Percentiles rank a stretch among this genome's conserved stretches.
These are phyloP conservation scores for Drosophila orena DNA, from an alignment of 1,140 invertebrate genomes.

Conservation along the genomic window DNA sequence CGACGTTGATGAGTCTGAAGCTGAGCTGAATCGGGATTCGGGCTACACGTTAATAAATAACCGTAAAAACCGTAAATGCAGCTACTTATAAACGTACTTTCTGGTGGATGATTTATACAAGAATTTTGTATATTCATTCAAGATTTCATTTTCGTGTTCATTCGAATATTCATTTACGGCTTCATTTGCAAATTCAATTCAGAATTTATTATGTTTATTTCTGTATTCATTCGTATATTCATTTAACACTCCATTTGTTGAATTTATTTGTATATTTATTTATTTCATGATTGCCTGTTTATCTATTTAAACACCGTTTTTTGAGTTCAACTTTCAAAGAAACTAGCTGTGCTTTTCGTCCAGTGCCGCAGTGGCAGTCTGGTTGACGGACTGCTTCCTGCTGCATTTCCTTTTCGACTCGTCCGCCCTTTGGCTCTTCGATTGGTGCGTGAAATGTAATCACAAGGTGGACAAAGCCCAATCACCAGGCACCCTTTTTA, in stretches of 20 bases:
- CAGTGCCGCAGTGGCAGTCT: conserved; percentile 13
- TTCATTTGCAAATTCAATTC: not conserved
- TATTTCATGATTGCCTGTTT: too few species aligned
- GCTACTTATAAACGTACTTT: not conserved
- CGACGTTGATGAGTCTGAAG: conserved; percentile 71
- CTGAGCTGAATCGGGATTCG: conserved; percentile 27
- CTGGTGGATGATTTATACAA: not conserved
- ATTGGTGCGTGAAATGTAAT: conserved; percentile 43
- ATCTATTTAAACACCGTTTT: too few species aligned
- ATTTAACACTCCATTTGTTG: not conserved
- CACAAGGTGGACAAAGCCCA: conserved; percentile 45
- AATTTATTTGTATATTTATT: not conserved
- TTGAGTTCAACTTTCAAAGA: too few species aligned
- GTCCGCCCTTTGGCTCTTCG: conserved; percentile 28
- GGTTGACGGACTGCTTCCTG: conserved; percentile 38
- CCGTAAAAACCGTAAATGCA: too few species aligned
- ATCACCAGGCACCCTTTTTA: conserved; percentile 17
- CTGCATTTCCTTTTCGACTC: conserved; percentile 39
- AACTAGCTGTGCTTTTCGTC: not conserved
- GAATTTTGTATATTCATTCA: not conserved
- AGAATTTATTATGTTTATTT: not conserved
- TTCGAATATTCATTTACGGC: not conserved
- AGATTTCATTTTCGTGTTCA: not conserved
- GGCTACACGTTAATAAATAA: conserved; percentile 20
- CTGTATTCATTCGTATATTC: not conserved